Percentiles rank a stretch among this genome's conserved stretches.
Evolutionary conservation across 2,888 invertebrate species (phyloP).

Genomic region (Argyra leucocephala): DNA sequence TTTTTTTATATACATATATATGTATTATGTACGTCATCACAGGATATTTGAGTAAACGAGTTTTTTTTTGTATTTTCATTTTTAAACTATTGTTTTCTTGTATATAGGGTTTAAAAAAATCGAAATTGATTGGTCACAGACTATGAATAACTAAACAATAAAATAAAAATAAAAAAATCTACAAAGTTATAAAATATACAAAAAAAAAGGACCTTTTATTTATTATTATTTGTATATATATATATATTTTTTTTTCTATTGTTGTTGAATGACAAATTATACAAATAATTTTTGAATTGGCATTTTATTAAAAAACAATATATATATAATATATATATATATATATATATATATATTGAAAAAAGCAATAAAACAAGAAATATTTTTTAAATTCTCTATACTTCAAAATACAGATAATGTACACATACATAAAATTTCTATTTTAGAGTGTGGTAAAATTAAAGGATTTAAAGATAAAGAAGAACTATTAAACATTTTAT

Average conservation of each 20-base stretch:
- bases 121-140: neutral
- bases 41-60: neutral
- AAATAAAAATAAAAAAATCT: neutral
- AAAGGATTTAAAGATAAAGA: too few species aligned
- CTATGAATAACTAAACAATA: neutral
- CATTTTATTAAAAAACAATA: neutral
- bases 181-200: too few species aligned
- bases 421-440: too few species aligned
- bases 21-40: neutral
- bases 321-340: too few species aligned
- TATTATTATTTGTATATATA: neutral
- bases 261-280: neutral
- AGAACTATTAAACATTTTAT: too few species aligned
- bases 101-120: neutral
- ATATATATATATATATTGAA: too few species aligned
- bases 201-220: neutral
- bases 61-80: neutral
- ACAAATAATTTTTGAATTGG: neutral
- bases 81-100: too few species aligned
- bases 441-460: too few species aligned
- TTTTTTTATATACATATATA: too few species aligned
- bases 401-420: too few species aligned
- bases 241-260: neutral
- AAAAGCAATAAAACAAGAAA: too few species aligned
- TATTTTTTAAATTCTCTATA: too few species aligned